Percentiles rank a stretch among this genome's conserved stretches.
Evolutionary conservation across 2,113 vertebrate species (phyloP).

Genomic region (Psittacara wagleri): DNA sequence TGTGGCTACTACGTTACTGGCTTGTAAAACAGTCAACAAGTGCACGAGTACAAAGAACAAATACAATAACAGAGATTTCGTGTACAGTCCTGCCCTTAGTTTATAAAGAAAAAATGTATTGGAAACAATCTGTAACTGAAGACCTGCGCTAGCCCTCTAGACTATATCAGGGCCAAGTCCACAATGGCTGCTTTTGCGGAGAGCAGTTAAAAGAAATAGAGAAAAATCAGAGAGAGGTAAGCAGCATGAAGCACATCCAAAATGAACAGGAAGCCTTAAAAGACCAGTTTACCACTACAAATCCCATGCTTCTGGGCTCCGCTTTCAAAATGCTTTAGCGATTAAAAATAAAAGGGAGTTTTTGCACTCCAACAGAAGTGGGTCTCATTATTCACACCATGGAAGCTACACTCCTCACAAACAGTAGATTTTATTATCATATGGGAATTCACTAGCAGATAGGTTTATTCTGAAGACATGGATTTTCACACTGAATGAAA

Average conservation of each 20-base stretch:
- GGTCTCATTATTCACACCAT: neutral
- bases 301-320: neutral
- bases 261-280: constrained; percentile 36
- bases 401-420: neutral
- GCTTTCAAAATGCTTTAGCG: neutral
- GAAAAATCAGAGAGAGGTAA: neutral
- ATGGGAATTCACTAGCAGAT: neutral
- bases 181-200: neutral
- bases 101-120: constrained; percentile 42
- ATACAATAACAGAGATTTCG: constrained; percentile 48
- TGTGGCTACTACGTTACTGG: constrained; percentile 69
- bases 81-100: constrained; percentile 48
- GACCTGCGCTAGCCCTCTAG: neutral
- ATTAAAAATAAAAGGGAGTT: neutral
- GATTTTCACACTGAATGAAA: neutral
- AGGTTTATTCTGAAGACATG: neutral
- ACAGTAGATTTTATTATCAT: neutral
- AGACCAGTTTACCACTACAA: neutral
- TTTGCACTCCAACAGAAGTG: neutral
- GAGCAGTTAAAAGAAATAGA: neutral
- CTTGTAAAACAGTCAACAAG: constrained; percentile 68
- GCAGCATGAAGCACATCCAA: neutral
- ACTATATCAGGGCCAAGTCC: neutral
- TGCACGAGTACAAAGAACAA: constrained; percentile 54
- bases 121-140: constrained; percentile 34